Evolutionary conservation across 2,888 invertebrate genomes (phyloP), one percentile per base, ranked within the genome.

Genomic region (Cryptus armator): DNA sequence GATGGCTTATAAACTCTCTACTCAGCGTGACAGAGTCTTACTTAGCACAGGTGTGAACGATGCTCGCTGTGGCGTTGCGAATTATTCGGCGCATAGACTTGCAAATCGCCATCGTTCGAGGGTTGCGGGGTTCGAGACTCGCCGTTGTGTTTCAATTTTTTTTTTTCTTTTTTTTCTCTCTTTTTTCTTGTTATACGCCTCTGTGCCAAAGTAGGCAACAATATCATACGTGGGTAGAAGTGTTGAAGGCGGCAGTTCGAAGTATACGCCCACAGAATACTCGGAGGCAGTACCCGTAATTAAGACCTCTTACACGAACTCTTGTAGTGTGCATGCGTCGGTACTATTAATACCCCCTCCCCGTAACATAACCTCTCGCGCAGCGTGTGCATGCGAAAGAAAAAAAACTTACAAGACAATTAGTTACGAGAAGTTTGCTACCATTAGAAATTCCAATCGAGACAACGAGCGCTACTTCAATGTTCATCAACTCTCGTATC

Each of bases 21-120:
- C 71, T 81, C 81, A 79, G 72, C 83, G 79, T 84, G 84, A 83
- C 84, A 86, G 86, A 81, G 78, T 86, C 84, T 86, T 85, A 86
- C 86, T 78, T 82, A 84, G 85, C 75, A 51, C 78, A 85, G 85
- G 85, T 80, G 78, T 78, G 83, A 83, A 64, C 71, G 68, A 56
- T 81, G 81, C 32, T 86, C 80, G 78, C 81, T 86, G 72, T 75
- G 53, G 78, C 74, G 82, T 79, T 79, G 59, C 81, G 78, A 85
- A 82, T 85, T 82, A 84, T 83, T 86, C 85, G 76, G 46, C 32
- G 71, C 62, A 43, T 80, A 71, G 14, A 64, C 48, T 64, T 70
- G 70, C 29, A 71, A 75, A 75, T 75, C 75, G 32, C 19, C 48
- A 64, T 75, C 48, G 72, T 43, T 44, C 44, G 59, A 24, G 29